Base-by-base conservation (phyloP, 2,113 vertebrate genomes). In the Chaetorhynchus papuensis region DNA sequence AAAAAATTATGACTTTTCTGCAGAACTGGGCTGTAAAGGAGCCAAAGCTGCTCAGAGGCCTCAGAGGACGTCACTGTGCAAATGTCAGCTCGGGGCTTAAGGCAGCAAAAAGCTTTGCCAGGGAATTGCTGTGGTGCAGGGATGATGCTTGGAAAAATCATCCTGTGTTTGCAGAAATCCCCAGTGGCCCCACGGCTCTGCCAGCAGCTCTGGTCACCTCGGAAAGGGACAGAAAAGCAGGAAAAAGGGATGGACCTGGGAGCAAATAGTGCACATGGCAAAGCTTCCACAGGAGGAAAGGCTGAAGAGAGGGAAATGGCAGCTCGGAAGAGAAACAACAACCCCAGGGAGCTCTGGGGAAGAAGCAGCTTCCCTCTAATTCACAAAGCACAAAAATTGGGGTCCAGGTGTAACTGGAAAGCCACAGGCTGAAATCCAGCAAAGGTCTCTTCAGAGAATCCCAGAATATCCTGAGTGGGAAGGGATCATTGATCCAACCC, bases 401-500 rank as follows among this genome's bases (percentile, higher is more conserved):
- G 79, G 37, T 35, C 13, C 26, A 12, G 65, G 15, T 19, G n/a
- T 11, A 21, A 66, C 28, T 8, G 53, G 45, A 19, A 78, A 90
- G 39, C 0, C 6, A 59, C 22, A 52, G 70, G 16, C 3, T 66
- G 60, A 44, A 90, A 64, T 45, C 22, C 47, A 83, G 52, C 11
- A 44, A 76, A 68, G 39, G 8, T 24, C 13, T 68, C 52, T 21
- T 28, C 13, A 50, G 2, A 7, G 44, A 50, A 50, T 39, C 33
- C 11, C 16, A 7, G 61, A 15, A 52, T n/a, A 17, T 39, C 39
- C 69, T 45, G 37, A 45, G 37, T 0, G 0, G 33, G 44, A 27
- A 66, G 10, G 15, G 50, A 72, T 19, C 27, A 57, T 0, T 0
- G 7, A 22, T 0, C 8, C 49, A 17, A 0, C 3, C 9, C 65